Conservation (phyloP, 2,113 vertebrate genomes). For the Campylomormyrus numenius region DNA sequence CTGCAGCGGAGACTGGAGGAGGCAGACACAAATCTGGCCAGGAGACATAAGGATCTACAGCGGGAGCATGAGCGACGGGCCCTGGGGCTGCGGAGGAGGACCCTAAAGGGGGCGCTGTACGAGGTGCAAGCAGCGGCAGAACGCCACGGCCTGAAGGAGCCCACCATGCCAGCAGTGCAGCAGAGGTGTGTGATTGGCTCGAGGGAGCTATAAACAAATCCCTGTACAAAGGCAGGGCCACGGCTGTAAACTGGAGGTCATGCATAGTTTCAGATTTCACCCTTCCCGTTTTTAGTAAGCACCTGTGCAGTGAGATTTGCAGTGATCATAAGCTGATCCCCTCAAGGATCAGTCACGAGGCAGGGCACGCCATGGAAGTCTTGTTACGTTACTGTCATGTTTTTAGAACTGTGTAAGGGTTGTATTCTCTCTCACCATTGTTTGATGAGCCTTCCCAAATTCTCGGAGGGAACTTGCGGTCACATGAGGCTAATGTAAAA, state of each 20-base stretch:
- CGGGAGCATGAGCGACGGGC: constrained; percentile 50
- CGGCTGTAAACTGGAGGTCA: neutral
- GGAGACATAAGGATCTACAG: constrained; percentile 46
- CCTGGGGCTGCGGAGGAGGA: constrained; percentile 58
- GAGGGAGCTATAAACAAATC: neutral
- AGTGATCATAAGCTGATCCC: neutral
- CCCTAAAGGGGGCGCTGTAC: constrained; percentile 66
- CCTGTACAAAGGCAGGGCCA: neutral
- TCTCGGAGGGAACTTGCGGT: neutral
- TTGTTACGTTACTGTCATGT: neutral
- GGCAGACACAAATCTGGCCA: constrained; percentile 11
- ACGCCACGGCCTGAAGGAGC: constrained; percentile 73
- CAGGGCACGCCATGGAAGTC: neutral
- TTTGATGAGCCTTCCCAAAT: neutral
- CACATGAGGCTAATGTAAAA: neutral
- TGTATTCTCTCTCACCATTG: neutral
- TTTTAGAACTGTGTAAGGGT: neutral
- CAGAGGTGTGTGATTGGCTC: constrained; percentile 61
- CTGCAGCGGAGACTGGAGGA: constrained; percentile 53
- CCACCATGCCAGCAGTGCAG: constrained; percentile 78
- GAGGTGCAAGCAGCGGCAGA: constrained; percentile 62
- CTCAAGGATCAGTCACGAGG: neutral
- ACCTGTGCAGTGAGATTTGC: neutral
- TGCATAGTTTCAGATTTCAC: neutral
- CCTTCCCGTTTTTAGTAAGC: neutral